Evolutionary conservation across 2,888 invertebrate species (phyloP).

Genomic region (Leucophenga montana): DNA sequence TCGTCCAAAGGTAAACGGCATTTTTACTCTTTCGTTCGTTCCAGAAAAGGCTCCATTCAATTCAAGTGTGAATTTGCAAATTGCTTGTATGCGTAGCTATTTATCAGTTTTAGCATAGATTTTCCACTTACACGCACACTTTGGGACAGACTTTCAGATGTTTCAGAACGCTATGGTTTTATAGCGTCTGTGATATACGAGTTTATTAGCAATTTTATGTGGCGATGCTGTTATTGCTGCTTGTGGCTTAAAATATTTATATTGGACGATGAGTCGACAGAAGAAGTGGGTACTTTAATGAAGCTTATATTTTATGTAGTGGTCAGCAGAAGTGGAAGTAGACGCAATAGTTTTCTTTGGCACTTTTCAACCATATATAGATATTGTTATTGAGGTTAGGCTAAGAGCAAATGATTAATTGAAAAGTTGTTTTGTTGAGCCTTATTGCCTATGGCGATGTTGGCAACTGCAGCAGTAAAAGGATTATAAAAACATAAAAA

Average conservation of each 20-base stretch:
- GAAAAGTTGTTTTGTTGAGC: not conserved
- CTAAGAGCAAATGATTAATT: slow-evolving; percentile 13
- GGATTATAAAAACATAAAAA: too few species aligned
- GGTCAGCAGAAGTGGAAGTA: slow-evolving; percentile 1
- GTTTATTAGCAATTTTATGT: slow-evolving; percentile 26
- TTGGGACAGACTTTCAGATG: not conserved
- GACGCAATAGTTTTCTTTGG: not conserved
- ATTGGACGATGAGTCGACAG: slow-evolving; percentile 2
- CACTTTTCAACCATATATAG: slow-evolving; percentile 25
- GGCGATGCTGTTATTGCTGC: not conserved
- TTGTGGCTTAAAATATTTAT: slow-evolving; percentile 24
- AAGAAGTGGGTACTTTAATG: not conserved
- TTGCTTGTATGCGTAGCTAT: slow-evolving; percentile 59
- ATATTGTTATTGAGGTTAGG: not conserved
- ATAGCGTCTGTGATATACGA: slow-evolving; percentile 21
- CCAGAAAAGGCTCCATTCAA: not conserved
- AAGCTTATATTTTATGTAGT: slow-evolving; percentile 14
- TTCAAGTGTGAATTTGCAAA: slow-evolving; percentile 50
- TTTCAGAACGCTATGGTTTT: not conserved
- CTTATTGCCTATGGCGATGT: too few species aligned
- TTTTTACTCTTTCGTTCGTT: too few species aligned
- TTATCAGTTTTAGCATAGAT: slow-evolving; percentile 59
- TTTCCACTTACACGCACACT: slow-evolving; percentile 1
- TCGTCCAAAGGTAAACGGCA: not conserved
- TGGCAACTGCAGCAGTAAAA: too few species aligned